phyloP scores from a whole-genome alignment of 2,888 invertebrate genomes.

The Epinotia bilunana region DNA sequence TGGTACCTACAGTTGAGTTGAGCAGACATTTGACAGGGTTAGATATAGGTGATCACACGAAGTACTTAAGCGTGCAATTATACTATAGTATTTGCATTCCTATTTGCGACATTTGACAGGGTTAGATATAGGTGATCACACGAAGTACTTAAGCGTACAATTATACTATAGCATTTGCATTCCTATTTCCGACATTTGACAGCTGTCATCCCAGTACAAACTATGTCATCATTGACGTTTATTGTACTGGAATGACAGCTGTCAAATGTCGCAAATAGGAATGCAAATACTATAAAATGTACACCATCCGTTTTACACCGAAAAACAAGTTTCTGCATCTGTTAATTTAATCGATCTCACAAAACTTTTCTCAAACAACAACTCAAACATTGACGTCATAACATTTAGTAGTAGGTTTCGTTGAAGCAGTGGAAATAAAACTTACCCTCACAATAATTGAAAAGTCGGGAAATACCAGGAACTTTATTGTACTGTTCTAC shows the following conservation, averaged over 20 bases:
- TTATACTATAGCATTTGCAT: no score
- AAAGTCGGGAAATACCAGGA: neutral
- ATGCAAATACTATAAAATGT: no score
- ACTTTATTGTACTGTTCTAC: neutral
- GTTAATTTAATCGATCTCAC: neutral
- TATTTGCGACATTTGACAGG: slow-evolving; percentile 8
- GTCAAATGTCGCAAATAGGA: no score
- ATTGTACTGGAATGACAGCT: no score
- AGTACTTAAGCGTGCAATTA: neutral
- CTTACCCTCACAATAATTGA: neutral
- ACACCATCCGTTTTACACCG: no score
- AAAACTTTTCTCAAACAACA: neutral
- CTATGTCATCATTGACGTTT: no score
- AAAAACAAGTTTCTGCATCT: neutral
- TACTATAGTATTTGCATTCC: no score
- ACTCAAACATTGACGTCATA: neutral
- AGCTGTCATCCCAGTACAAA: no score
- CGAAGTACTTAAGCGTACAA: neutral
- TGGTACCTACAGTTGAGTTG: neutral
- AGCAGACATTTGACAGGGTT: slow-evolving; percentile 8
- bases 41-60: neutral
- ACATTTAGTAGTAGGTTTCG: neutral
- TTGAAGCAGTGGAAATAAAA: neutral
- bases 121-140: neutral
- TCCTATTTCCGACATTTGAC: no score